A percentile compares a stretch with the other conserved stretches of the same genome.
These are phyloP conservation scores for Nasonia oneida DNA, from an alignment of 2,888 invertebrate species.

Conservation along the genomic window DNA sequence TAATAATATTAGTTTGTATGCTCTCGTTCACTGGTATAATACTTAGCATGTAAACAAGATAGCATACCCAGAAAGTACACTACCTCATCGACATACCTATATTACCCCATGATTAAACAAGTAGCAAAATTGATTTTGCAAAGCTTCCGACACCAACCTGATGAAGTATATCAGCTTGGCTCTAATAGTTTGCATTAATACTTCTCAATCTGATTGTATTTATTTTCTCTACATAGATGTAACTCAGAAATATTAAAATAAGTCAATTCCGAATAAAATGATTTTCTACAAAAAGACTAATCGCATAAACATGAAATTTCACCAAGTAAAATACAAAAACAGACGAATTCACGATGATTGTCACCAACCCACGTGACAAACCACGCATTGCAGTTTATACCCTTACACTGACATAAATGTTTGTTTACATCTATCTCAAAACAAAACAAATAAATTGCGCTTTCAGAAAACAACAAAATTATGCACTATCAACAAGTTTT, in stretches of 20 bases:
- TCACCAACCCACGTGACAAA: not conserved
- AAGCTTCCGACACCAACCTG: slow-evolving; percentile 74
- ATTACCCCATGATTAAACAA: not conserved
- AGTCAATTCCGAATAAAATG: not conserved
- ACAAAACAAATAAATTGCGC: not conserved
- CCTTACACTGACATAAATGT: slow-evolving; percentile 42
- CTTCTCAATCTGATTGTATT: not conserved
- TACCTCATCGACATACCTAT: not conserved
- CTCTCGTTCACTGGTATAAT: not conserved
- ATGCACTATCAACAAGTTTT: not conserved
- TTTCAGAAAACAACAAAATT: not conserved
- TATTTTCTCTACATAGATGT: not conserved
- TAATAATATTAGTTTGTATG: not conserved
- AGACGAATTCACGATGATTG: too few species aligned
- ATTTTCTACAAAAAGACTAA: too few species aligned
- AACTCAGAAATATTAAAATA: too few species aligned
- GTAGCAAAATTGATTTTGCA: slow-evolving; percentile 69
- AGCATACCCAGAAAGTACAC: not conserved
- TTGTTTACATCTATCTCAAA: slow-evolving; percentile 50
- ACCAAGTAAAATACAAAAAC: not conserved
- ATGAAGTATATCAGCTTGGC: slow-evolving; percentile 69
- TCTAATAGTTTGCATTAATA: slow-evolving; percentile 69
- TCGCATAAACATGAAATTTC: not conserved
- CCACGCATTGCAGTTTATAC: not conserved
- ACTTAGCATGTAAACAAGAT: not conserved